Evolutionary conservation across 2,888 invertebrate genomes (phyloP), one percentile per base, ranked within the genome.

Genomic region (Chalcosyrphus nemorum): DNA sequence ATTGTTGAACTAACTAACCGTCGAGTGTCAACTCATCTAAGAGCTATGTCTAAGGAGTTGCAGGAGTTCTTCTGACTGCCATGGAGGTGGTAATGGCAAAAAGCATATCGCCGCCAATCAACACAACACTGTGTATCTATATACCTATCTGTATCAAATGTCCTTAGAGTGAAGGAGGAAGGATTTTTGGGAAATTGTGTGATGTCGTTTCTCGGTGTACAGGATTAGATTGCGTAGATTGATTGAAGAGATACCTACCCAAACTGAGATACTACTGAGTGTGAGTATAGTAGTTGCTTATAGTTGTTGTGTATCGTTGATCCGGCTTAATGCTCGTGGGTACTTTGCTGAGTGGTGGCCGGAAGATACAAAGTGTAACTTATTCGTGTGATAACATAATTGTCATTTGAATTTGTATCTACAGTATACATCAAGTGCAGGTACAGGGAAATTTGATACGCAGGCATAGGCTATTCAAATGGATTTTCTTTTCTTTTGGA

Each of bases 221-320:
- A 57, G 84, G 74, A 84, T 80, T 84, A 80, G 84, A 80, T 80
- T 84, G 84, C 65, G 80, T 84, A 84, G 84, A 84, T 80, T 84
- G 84, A 84, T 84, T 84, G 74, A 84, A 84, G 63, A 75, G 84
- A 84, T 80, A 82, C 59, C 66, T 56, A 54, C 59, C 66, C 61
- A 54, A 24, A 4, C 35, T 19, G 7, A 47, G 13, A 80, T 15
- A 59, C 27, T n/a, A n/a, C n/a, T n/a, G n/a, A 38, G 35, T 19
- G 29, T 45, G 29, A 27, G 32, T 45, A 63, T n/a, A n/a, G n/a
- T n/a, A n/a, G n/a, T 43, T 27, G 59, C 43, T 35, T 41, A 17
- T 17, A 21, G 13, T 32, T 45, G 72, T 29, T 65, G 41, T 66
- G 50, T 78, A 35, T 63, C 68, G 68, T 80, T 84, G 84, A 80